Conservation (phyloP, 2,888 invertebrate genomes). For the Arrhopalites spinosus region DNA sequence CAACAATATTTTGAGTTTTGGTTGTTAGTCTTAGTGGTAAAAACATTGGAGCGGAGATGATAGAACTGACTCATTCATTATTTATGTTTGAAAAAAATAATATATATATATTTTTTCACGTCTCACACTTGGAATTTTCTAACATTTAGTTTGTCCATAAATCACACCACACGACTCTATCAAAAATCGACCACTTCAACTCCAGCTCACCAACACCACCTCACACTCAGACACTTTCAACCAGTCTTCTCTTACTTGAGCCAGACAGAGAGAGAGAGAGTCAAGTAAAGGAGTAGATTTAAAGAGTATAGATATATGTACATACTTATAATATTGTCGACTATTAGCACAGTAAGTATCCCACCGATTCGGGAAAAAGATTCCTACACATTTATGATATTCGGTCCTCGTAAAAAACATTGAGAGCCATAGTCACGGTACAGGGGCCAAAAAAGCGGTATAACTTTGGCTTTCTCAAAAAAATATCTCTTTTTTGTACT, state of each 20-base stretch:
- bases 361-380: conserved; percentile 29
- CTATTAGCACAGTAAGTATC: conserved; percentile 29
- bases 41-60: not conserved
- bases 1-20: too few relatives aligned
- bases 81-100: conserved; percentile 52
- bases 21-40: not conserved
- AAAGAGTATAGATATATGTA: not conserved
- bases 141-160: conserved; percentile 55
- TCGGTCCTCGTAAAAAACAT: conserved; percentile 9
- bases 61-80: conserved; percentile 54
- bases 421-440: not conserved
- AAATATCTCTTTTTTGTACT: not conserved
- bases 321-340: not conserved
- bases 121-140: conserved; percentile 44
- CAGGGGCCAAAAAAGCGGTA: not conserved
- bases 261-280: not conserved
- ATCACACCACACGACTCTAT: conserved; percentile 55
- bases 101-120: too few relatives aligned
- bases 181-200: conserved; percentile 40
- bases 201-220: conserved; percentile 32
- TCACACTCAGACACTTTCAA: not conserved
- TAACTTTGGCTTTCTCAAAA: not conserved
- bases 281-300: conserved; percentile 32
- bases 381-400: conserved; percentile 30
- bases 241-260: not conserved